Evolutionary conservation across 2,113 vertebrate species (phyloP), one percentile per base, ranked within the genome.

Genomic region (Pteropus alecto): DNA sequence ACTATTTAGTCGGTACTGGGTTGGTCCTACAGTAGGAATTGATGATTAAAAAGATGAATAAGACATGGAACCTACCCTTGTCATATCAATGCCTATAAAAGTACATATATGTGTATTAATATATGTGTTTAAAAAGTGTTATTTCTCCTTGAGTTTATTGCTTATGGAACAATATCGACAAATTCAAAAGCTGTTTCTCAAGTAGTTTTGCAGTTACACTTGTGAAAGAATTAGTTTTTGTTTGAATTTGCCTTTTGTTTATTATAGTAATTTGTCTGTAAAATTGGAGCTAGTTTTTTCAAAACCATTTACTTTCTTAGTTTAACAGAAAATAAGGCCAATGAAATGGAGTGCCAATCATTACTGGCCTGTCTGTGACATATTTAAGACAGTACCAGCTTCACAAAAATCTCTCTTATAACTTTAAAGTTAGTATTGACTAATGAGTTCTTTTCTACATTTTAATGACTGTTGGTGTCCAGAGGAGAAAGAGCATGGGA

Each of bases 241-340:
- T 56, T 56, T 78, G 43, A 96, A 48, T 26, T 92, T 94, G 35
- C 18, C 86, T 91, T 94, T 79, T 58, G 22, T 73, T 30, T 92
- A 21, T n/a, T 14, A 46, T 22, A 70, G 46, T 65, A 83, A 83
- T 87, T 96, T 68, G 41, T 88, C 51, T 88, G 28, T 77, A n/a
- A 87, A 94, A 76, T 33, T 70, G 24, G 54, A 77, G 87, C 7
- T 60, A 41, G 4, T 33, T 35, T 88, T 92, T 88, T 61, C 24
- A 43, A 88, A 71, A 43, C 46, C 54, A 16, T 88, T 21, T 56
- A 41, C 74, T 81, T 93, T 73, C 56, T 90, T 86, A 73, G 26
- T 78, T 79, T 41, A 41, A 26, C 30, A 43, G n/a, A 79, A 43
- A 91, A 63, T 18, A 54, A 70, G 24, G 18, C 35, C n/a, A 9